Percentiles rank a stretch among this genome's conserved stretches.
Conservation (phyloP, 2,888 invertebrate genomes). For the Scrobipalpa atriplicella region DNA sequence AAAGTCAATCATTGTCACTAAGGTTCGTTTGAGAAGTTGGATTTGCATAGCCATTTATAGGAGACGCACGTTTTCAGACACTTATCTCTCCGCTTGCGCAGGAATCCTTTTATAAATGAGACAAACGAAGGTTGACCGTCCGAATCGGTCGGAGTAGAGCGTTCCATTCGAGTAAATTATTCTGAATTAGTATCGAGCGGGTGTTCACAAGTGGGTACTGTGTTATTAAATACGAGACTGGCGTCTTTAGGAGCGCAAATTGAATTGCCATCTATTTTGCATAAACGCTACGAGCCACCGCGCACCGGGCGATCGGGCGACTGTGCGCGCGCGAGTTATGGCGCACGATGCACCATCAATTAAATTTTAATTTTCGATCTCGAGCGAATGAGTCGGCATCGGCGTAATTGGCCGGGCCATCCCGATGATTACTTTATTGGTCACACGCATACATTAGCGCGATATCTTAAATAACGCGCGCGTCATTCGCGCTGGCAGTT, state of each 20-base stretch:
- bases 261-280: slow-evolving; percentile 75
- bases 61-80: slow-evolving; percentile 58
- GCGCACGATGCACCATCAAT: slow-evolving; percentile 64
- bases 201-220: slow-evolving; percentile 13
- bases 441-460: slow-evolving; percentile 52
- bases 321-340: slow-evolving; percentile 47
- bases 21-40: slow-evolving; percentile 56
- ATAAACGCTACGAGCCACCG: slow-evolving; percentile 61
- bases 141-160: slow-evolving; percentile 38
- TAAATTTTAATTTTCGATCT: slow-evolving; percentile 77
- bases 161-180: slow-evolving; percentile 38
- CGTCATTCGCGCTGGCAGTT: slow-evolving; percentile 53
- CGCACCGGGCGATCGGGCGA: slow-evolving; percentile 40
- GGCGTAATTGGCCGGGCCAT: slow-evolving; percentile 70
- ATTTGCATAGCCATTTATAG: slow-evolving; percentile 67
- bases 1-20: slow-evolving; percentile 74
- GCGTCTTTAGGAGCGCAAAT: slow-evolving; percentile 62
- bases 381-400: slow-evolving; percentile 65
- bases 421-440: slow-evolving; percentile 78
- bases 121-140: slow-evolving; percentile 52
- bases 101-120: slow-evolving; percentile 45
- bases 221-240: slow-evolving; percentile 27
- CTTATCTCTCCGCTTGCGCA: slow-evolving; percentile 62
- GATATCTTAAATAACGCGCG: slow-evolving; percentile 55
- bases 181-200: slow-evolving; percentile 28